A percentile compares a stretch with the other conserved stretches of the same genome.
phyloP scores from a whole-genome alignment of 1,140 invertebrate genomes.

The Bemisia tabaci region DNA sequence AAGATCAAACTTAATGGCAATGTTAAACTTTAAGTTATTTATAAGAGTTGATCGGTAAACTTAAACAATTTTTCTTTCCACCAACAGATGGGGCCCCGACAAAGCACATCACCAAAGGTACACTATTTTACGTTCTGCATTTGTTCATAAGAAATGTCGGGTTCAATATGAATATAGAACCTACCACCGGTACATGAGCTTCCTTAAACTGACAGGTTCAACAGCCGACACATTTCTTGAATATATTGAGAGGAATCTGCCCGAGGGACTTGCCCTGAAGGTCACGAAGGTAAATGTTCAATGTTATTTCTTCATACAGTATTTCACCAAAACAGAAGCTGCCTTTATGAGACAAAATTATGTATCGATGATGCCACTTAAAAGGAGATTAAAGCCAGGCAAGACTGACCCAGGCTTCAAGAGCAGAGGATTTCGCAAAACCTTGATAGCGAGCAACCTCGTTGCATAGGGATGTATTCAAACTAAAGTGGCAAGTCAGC shows the following conservation, averaged over 20 bases:
- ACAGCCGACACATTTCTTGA: conserved; percentile 92
- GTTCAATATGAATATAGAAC: conserved; percentile 95
- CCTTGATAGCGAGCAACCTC: too few species aligned
- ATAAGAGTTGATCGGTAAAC: too few species aligned
- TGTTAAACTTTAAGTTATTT: too few species aligned
- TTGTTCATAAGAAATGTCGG: conserved; percentile 85
- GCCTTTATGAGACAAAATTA: neutral
- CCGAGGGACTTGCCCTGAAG: conserved; percentile 92
- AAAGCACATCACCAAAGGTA: conserved; percentile 60
- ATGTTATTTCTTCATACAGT: conserved; percentile 10
- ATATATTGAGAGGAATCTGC: conserved; percentile 92
- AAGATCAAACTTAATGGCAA: too few species aligned
- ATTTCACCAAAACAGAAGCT: too few species aligned
- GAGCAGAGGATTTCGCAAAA: too few species aligned
- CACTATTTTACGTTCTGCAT: conserved; percentile 74
- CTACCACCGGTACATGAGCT: conserved; percentile 73
- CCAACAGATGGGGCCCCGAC: conserved; percentile 50
- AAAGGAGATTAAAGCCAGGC: too few species aligned
- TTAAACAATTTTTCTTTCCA: too few species aligned
- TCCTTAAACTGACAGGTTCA: conserved; percentile 77
- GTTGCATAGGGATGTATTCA: too few species aligned
- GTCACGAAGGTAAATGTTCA: conserved; percentile 76
- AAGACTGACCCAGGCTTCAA: too few species aligned
- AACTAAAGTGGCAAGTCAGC: too few species aligned
- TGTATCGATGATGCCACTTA: neutral